phyloP scores from a whole-genome alignment of 2,113 vertebrate genomes.

The Hippocampus barbouri region DNA sequence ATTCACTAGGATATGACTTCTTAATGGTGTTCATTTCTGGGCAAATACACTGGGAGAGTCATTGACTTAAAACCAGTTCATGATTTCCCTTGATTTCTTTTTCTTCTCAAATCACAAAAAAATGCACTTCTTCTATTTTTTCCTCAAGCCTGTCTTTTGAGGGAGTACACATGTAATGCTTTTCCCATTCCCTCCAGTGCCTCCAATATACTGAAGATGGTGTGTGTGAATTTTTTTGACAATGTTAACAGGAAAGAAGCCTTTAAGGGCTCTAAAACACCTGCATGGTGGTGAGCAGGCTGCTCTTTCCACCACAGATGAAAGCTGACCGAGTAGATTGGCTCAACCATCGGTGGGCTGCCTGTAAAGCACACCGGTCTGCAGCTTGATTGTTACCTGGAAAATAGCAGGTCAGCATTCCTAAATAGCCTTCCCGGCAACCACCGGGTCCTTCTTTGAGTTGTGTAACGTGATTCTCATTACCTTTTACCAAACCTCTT shows the following conservation, averaged over 20 bases:
- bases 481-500: conserved; percentile 16
- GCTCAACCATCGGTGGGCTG: conserved; percentile 57
- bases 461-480: conserved; percentile 39
- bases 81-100: too few species aligned
- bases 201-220: neutral
- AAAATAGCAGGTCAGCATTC: conserved; percentile 54
- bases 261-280: conserved; percentile 46
- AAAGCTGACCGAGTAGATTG: conserved; percentile 54
- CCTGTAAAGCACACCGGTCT: conserved; percentile 30
- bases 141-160: neutral
- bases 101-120: too few species aligned
- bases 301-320: conserved; percentile 19
- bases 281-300: conserved; percentile 40
- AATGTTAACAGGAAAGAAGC: conserved; percentile 30
- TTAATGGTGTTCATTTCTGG: too few species aligned
- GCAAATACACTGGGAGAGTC: too few species aligned
- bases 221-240: conserved; percentile 30
- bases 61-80: too few species aligned
- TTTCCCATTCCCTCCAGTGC: neutral
- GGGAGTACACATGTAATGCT: neutral
- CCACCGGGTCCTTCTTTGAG: conserved; percentile 18
- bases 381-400: conserved; percentile 19
- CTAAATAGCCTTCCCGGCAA: conserved; percentile 17
- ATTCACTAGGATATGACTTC: too few species aligned
- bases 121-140: neutral